Evolutionary conservation across 2,797 vertebrate species (phyloP).

Genomic region (Liasis olivaceus): DNA sequence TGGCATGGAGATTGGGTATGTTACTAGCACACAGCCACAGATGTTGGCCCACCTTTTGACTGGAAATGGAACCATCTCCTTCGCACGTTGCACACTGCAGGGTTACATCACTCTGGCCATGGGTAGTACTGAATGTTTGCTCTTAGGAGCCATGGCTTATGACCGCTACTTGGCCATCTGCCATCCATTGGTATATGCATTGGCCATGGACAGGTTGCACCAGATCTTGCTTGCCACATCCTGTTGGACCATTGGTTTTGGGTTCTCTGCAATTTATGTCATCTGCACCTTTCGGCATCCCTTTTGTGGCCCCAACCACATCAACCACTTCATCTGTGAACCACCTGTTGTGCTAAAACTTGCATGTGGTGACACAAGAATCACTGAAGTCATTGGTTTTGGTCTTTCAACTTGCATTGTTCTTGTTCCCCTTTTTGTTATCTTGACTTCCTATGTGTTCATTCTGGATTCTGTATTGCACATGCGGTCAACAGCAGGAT

Average conservation of each 20-base stretch:
- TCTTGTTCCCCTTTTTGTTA: background rate
- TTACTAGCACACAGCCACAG: slow-evolving; percentile 7
- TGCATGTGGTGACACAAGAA: background rate
- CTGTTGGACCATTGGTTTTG: background rate
- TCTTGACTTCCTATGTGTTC: background rate
- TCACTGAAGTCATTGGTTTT: background rate
- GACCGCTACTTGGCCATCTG: background rate
- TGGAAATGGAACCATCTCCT: background rate
- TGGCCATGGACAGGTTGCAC: background rate
- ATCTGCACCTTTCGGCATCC: background rate
- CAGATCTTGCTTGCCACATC: background rate
- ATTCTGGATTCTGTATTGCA: background rate
- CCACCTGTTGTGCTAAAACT: slow-evolving; percentile 4
- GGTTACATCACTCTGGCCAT: slow-evolving; percentile 4
- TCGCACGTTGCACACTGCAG: background rate
- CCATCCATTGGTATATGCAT: slow-evolving; percentile 15
- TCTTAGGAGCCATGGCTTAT: background rate
- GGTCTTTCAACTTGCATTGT: background rate
- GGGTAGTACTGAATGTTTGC: background rate
- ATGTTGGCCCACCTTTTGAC: background rate
- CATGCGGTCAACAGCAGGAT: background rate
- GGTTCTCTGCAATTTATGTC: background rate
- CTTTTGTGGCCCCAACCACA: background rate
- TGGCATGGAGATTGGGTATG: background rate
- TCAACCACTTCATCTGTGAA: background rate